Evolutionary conservation across 2,797 vertebrate genomes (phyloP).

Genomic region (Esox lucius): DNA sequence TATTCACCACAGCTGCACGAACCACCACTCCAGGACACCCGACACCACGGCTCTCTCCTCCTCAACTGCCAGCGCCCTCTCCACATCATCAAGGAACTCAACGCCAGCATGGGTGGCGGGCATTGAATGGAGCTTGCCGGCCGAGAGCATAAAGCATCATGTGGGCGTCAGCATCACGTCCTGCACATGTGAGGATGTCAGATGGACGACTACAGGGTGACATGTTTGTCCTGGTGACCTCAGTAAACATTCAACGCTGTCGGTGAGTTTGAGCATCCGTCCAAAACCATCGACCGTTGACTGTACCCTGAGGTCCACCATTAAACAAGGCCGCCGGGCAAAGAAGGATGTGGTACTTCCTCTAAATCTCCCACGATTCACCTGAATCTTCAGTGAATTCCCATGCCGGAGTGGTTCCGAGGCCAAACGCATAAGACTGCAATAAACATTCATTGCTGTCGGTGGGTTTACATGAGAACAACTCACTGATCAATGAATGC

Average conservation of each 20-base stretch:
- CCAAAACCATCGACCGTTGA: conserved; percentile 99
- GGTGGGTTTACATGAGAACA: conserved; percentile 92
- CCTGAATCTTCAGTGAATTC: neutral
- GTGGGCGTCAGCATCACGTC: neutral
- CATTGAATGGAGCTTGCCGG: neutral
- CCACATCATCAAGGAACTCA: conserved; percentile 24
- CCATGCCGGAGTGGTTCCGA: neutral
- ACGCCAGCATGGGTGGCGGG: conserved; percentile 28
- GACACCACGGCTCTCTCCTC: conserved; percentile 31
- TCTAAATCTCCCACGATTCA: neutral
- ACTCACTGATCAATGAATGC: conserved; percentile 99
- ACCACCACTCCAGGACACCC: conserved; percentile 50
- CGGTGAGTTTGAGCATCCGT: conserved; percentile 96
- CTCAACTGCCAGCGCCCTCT: conserved; percentile 29
- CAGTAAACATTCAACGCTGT: conserved; percentile 99
- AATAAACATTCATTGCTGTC: conserved; percentile 99
- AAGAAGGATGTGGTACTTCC: neutral
- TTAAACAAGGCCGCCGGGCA: neutral
- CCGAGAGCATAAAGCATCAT: conserved; percentile 40
- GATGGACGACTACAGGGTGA: neutral
- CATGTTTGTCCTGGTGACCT: conserved; percentile 69
- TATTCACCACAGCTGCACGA: conserved; percentile 13
- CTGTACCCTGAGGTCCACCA: conserved; percentile 89
- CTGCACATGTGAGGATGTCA: neutral
- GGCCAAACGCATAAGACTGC: conserved; percentile 83